A percentile compares a stretch with the other conserved stretches of the same genome.
These are phyloP conservation scores for Rhinoraja longicauda DNA, from an alignment of 2,797 vertebrate genomes.

Conservation along the genomic window DNA sequence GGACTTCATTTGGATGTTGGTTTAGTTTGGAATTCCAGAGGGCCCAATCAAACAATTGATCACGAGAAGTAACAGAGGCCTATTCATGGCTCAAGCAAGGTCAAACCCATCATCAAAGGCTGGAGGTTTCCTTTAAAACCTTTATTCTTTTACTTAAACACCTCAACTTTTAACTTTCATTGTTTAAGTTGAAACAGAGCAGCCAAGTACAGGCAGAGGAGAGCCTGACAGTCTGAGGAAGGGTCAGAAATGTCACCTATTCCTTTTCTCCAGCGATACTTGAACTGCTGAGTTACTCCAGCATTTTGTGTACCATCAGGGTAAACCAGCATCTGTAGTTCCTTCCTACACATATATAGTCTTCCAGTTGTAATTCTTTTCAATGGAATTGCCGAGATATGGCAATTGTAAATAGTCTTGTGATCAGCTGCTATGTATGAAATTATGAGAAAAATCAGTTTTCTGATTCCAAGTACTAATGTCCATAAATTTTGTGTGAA, in stretches of 20 bases:
- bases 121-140: neutral
- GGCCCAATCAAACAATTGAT: neutral
- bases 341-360: neutral
- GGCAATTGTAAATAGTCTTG: neutral
- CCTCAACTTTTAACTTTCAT: neutral
- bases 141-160: neutral
- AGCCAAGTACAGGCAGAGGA: too few species aligned
- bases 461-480: too few species aligned
- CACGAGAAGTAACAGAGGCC: neutral
- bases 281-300: too few species aligned
- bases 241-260: too few species aligned
- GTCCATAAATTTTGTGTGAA: neutral
- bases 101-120: neutral
- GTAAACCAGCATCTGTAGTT: too few species aligned
- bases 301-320: too few species aligned
- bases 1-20: neutral
- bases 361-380: neutral
- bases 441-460: neutral
- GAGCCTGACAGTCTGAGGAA: too few species aligned
- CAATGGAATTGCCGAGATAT: neutral
- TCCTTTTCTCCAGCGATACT: too few species aligned
- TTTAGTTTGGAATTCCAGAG: neutral
- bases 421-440: neutral
- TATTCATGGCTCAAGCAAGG: too few species aligned
- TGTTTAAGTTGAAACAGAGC: neutral